Evolutionary conservation across 2,888 invertebrate genomes (phyloP), one percentile per base, ranked within the genome.

Genomic region (Plagodis dolabraria): DNA sequence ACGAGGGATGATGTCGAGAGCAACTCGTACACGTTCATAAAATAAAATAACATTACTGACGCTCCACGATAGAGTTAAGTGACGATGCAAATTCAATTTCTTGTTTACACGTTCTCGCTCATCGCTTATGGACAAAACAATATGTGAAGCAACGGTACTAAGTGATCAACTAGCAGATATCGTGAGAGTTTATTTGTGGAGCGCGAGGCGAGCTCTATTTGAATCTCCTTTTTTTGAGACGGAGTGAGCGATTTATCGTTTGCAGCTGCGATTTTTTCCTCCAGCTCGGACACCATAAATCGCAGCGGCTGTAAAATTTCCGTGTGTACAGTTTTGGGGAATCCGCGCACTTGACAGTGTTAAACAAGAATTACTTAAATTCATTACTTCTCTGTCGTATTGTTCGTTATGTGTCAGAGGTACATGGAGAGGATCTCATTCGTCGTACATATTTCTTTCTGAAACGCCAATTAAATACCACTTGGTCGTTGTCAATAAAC

Each of bases 391-490:
- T 46, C 48, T 55, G 42, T 49, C 44, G 36, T 54, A 56, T 57
- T 55, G 48, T 56, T 53, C 47, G 12, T 52, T 58, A 67, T 67
- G 70, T 67, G 65, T 64, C 69, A 69, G 64, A 8, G 66, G 68
- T 68, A 69, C 72, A 74, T 68, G 71, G 52, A 56, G 50, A 62
- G 45, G 46, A 57, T 46, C 9, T 42, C 36, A 44, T 74, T 71
- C 65, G 69, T 67, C 66, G 53, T 63, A 49, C 53, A 74, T 69
- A 62, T 74, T 60, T 57, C 70, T 75, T 54, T 69, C 74, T 85
- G 84, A 85, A 80, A 81, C 79, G 79, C 81, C 85, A 90, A 87
- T 89, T 88, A 88, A 85, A 83, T 84, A 82, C 74, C 79, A 85
- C 77, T 86, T 82, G 80, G 76, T 83, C 77, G 76, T 71, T 75